phyloP scores from a whole-genome alignment of 2,797 vertebrate genomes.

The Gymnodraco acuticeps region DNA sequence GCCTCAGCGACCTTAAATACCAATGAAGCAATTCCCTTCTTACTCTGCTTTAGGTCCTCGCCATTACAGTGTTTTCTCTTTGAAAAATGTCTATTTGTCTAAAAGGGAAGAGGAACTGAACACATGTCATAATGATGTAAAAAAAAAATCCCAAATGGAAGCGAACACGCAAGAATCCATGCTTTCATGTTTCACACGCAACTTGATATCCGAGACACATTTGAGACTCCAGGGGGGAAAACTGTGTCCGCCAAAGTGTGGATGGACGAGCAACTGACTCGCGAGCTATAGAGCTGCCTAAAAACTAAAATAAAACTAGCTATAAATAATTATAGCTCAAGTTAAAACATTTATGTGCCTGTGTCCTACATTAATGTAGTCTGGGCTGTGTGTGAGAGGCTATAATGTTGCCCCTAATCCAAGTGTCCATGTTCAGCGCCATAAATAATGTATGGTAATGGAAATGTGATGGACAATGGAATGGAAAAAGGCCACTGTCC shows the following conservation, averaged over 20 bases:
- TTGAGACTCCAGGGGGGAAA: too few species aligned
- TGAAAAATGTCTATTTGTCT: not conserved
- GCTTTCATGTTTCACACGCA: too few species aligned
- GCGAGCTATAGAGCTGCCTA: too few species aligned
- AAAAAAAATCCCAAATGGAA: too few species aligned
- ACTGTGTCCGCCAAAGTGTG: too few species aligned
- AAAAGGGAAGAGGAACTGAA: conserved; percentile 4
- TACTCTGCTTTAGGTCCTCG: not conserved
- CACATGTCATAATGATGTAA: not conserved
- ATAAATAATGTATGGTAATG: conserved; percentile 4
- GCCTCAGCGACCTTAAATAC: conserved; percentile 24
- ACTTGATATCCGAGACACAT: too few species aligned
- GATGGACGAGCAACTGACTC: too few species aligned
- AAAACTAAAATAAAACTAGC: too few species aligned
- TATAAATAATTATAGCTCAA: not conserved
- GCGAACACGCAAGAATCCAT: too few species aligned
- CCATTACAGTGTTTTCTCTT: conserved; percentile 5
- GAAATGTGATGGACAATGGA: not conserved
- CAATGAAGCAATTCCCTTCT: conserved; percentile 11
- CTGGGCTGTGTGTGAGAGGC: too few species aligned
- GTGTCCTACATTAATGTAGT: not conserved
- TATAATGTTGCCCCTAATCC: not conserved
- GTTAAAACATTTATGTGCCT: not conserved
- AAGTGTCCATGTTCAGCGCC: conserved; percentile 1
- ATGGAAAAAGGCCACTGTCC: not conserved